Base-by-base conservation (phyloP, 2,113 vertebrate genomes). In the Spheniscus mendiculus region DNA sequence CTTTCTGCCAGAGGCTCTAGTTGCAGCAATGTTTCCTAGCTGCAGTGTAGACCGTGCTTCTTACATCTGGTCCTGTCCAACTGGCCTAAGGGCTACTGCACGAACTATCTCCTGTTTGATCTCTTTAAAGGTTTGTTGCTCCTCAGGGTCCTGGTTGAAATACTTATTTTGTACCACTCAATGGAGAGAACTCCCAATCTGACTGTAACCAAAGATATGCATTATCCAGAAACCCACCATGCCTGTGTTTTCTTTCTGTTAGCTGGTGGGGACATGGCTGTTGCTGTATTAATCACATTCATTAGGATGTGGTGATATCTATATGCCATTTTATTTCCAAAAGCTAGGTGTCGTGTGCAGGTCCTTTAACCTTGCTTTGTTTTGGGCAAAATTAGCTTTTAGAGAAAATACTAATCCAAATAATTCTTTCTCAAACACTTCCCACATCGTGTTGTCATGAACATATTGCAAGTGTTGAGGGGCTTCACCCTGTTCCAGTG, bases 71-170 rank as follows among this genome's bases (percentile, higher is more conserved):
- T 44, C 22, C 80, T 81, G n/a, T 65, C 13, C 45, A 63, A 12
- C 30, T 76, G 26, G 4, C 34, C 22, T 70, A 66, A 62, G 50
- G 29, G 10, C 10, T 49, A 23, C 38, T 42, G 13, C 10, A 49
- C 0, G 0, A 42, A 25, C 9, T 67, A 7, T 44, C 22, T 80
- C 34, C 10, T 67, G 10, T 69, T 81, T 40, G 5, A 27, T 20
- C 5, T 59, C 50, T 77, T 59, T n/a, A 83, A 71, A 61, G 30
- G 25, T 42, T n/a, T 52, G 15, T 23, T 52, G 25, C 9, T n/a
- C 12, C 45, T n/a, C 9, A n/a, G 42, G 53, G 9, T 50, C 29
- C 29, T 56, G 32, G 11, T 25, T 40, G 17, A 79, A 83, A 80
- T 55, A 30, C 11, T 87, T 69, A 14, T 21, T 84, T 83, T 55